Evolutionary conservation across 1,140 invertebrate genomes (phyloP).

Genomic region (Drosophila ironensis): DNA sequence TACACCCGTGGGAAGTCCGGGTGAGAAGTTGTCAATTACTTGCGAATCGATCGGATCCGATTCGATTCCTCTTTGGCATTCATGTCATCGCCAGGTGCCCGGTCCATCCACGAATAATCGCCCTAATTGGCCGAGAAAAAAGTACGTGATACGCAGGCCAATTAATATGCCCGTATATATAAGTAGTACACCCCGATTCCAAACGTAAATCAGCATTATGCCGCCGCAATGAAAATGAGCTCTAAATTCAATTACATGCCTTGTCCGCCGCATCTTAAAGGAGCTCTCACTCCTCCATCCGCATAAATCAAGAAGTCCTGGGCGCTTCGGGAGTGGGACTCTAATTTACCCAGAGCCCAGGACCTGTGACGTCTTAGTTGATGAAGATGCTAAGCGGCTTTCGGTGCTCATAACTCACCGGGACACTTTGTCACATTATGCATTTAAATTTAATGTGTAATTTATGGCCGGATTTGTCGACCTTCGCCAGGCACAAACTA

Average conservation of each 20-base stretch:
- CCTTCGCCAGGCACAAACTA: constrained; percentile 29
- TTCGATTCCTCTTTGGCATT: constrained; percentile 51
- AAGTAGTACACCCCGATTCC: constrained; percentile 19
- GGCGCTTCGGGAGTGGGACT: constrained; percentile 9
- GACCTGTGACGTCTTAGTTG: constrained; percentile 57
- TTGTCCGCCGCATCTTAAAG: constrained; percentile 32
- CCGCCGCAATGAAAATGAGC: constrained; percentile 73
- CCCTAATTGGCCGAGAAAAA: constrained; percentile 63
- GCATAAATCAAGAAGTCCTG: constrained; percentile 61
- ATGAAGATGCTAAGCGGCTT: constrained; percentile 73
- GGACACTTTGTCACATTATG: constrained; percentile 66
- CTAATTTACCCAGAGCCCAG: constrained; percentile 54
- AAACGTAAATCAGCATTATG: constrained; percentile 78
- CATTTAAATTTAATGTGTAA: constrained; percentile 77
- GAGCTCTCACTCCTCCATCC: constrained; percentile 12
- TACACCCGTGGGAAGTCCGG: constrained; percentile 73
- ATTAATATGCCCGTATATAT: constrained; percentile 69
- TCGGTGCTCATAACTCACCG: constrained; percentile 65
- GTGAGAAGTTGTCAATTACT: constrained; percentile 68
- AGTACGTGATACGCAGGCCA: constrained; percentile 67
- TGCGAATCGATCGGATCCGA: constrained; percentile 42
- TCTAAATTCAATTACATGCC: constrained; percentile 73
- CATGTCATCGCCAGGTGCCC: constrained; percentile 66
- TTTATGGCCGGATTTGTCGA: constrained; percentile 63
- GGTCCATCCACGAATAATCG: constrained; percentile 53